Evolutionary conservation across 2,888 invertebrate genomes (phyloP), one percentile per base, ranked within the genome.

Genomic region (Thera obeliscata): DNA sequence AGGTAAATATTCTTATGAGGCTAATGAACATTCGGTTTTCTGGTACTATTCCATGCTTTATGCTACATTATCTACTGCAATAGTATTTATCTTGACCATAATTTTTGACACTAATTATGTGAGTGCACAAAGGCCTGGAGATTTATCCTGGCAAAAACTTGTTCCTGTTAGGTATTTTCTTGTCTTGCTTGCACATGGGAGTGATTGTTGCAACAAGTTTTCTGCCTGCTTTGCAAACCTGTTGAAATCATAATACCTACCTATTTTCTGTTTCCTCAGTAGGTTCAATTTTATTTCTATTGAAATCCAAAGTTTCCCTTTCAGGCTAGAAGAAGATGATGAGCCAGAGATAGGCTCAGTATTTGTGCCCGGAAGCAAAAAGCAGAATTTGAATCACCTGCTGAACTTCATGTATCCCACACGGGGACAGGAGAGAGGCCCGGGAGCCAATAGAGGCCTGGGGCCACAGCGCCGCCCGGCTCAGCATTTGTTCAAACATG

Each of bases 311-410:
- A 60, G 43, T 46, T 43, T 59, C 36, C 22, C n/a, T 74, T 77
- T 69, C 81, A 94, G 94, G 93, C 64, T 94, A 94, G 94, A 94
- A 76, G 90, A 93, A 61, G 93, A 95, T 73, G 93, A 94, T 73
- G 94, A 94, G 82, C 95, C 95, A 87, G 98, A 98, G 95, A 93
- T 96, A 89, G 97, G 97, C 94, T 97, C 97, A 87, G 96, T 97
- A 81, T 96, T 96, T 94, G 94, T 95, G 87, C 95, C 95, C 88
- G 97, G 97, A 94, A 97, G 97, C 90, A 98, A 97, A 91, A 98
- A 98, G 94, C 97, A 97, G 94, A 98, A 97, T 93, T 95, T 98
- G 93, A 98, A 97, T 92, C 98, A 98, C 95, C 95, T 98, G 95
- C 95, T 98, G 81, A 98, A 98, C 94, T 98, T 98, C 92, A 96